Evolutionary conservation across 2,797 vertebrate species (phyloP).

Genomic region (Lacerta agilis): DNA sequence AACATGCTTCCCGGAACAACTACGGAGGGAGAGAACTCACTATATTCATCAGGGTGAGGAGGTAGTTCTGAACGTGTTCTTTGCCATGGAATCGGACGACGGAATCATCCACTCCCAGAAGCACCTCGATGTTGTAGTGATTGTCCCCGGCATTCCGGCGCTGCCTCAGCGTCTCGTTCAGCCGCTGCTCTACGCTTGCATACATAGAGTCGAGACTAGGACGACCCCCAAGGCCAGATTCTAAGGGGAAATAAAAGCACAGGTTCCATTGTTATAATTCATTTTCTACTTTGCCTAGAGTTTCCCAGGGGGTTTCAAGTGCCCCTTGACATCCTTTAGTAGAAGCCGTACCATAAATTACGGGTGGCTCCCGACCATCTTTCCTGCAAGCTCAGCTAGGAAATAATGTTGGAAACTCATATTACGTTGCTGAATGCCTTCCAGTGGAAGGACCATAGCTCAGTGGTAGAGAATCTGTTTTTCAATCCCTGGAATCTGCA

Average conservation of each 20-base stretch:
- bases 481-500: too few relatives aligned
- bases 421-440: background rate
- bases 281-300: background rate
- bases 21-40: slow-evolving; percentile 77
- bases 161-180: slow-evolving; percentile 81
- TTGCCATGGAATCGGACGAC: slow-evolving; percentile 98
- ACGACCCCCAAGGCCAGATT: slow-evolving; percentile 69
- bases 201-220: slow-evolving; percentile 76
- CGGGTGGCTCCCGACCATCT: too few relatives aligned
- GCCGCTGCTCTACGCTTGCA: slow-evolving; percentile 73
- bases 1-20: too few relatives aligned
- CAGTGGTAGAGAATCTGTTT: too few relatives aligned
- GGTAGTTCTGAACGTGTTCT: slow-evolving; percentile 98
- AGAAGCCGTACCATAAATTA: too few relatives aligned
- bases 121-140: slow-evolving; percentile 96
- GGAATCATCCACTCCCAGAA: slow-evolving; percentile 95
- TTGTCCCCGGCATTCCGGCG: slow-evolving; percentile 85
- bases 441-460: background rate
- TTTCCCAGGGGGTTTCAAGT: background rate
- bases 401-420: background rate
- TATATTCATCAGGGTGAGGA: slow-evolving; percentile 98
- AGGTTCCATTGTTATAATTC: background rate
- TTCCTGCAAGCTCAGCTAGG: background rate
- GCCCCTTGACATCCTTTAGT: background rate
- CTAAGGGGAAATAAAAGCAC: slow-evolving; percentile 55